Evolutionary conservation across 2,113 vertebrate species (phyloP).

Genomic region (Osmerus mordax): DNA sequence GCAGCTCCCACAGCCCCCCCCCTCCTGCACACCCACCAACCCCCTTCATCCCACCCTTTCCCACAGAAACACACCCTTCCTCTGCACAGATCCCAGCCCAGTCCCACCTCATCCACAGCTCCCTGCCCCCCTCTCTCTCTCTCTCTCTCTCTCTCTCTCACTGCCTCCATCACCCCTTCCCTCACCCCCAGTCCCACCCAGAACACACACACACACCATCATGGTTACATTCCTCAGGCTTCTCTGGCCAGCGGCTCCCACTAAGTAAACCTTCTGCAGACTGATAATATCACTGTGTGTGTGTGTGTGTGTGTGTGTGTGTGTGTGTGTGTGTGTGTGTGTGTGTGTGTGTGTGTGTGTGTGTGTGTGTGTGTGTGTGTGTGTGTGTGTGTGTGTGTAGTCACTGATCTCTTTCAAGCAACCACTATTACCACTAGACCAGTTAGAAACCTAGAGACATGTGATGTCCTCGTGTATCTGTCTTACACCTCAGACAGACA

Average conservation of each 20-base stretch:
- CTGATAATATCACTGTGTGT: slow-evolving; percentile 21
- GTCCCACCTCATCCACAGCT: slow-evolving; percentile 5
- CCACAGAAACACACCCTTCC: slow-evolving; percentile 7
- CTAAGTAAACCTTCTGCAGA: slow-evolving; percentile 19
- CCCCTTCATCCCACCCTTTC: slow-evolving; percentile 1
- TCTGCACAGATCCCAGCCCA: background rate
- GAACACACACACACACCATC: background rate
- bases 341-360: background rate
- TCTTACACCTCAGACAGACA: background rate
- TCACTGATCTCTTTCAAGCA: slow-evolving; percentile 2
- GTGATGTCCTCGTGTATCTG: background rate
- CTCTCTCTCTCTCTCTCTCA: background rate
- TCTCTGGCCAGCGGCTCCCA: slow-evolving; percentile 9
- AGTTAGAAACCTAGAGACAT: too few species aligned
- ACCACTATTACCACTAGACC: too few species aligned
- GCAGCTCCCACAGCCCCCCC: background rate
- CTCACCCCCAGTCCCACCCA: background rate
- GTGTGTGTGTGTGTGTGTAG: background rate
- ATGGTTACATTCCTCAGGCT: slow-evolving; percentile 8
- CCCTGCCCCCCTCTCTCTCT: background rate
- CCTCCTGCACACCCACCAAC: background rate
- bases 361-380: background rate
- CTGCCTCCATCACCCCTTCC: slow-evolving; percentile 5
- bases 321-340: background rate
- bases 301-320: background rate